Base-by-base conservation (phyloP, 1,140 invertebrate species). In the Drusus annulatus region DNA sequence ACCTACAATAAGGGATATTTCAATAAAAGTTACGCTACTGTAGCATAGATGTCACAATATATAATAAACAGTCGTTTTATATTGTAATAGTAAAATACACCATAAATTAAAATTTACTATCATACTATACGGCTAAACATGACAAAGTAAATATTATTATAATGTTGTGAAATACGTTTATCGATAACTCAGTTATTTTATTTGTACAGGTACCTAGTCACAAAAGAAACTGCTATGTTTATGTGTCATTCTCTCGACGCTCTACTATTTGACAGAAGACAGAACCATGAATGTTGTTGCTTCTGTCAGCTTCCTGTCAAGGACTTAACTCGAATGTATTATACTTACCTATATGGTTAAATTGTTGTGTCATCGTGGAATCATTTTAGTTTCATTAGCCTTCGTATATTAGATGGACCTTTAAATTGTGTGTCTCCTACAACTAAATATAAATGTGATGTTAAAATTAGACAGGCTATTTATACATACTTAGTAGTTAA, bases 401-500 rank as follows among this genome's bases (percentile, higher is more conserved):
- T 60, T 60, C 17, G 8, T 60, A 23, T 21, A 60, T 19, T 21
- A 60, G 56, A 21, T 16, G n/a, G 56, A 45, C 36, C 36, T 13
- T 8, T 45, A 10, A 45, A 45, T 13, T 45, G 36, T 45, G 36
- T 45, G 36, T 10, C 36, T 45, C 8, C 36, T 45, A 45, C 36
- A 45, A 45, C 36, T 10, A 7, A 45, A 45, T 60, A 10, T 23
- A 60, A 45, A 31, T 68, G 63, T 68, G 63, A 71, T 54, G 45
- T 71, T 71, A 71, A 71, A 51, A 52, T 71, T 71, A 71, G 68
- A 71, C 25, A 23, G 10, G 52, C 68, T 71, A 71, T 71, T 71
- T 71, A 51, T 71, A 71, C 23, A 19, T 19, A n/a, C 51, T 52
- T 52, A 6, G 50, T 23, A 52, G 19, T 71, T 51, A 21, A 28